phyloP scores from a whole-genome alignment of 2,888 invertebrate species.

The Drosophila peninsularis region DNA sequence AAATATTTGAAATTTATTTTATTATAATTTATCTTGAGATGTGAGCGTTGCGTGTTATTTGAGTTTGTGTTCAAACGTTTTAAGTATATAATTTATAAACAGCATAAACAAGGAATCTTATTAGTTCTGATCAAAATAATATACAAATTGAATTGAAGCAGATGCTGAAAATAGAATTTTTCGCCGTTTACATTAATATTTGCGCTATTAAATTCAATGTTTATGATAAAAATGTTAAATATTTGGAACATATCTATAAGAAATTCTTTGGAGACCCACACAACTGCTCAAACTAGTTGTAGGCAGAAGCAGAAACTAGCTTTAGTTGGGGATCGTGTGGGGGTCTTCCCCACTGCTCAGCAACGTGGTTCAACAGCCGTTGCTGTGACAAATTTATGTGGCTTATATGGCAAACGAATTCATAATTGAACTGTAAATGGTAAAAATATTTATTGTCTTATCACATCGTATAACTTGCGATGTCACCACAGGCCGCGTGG shows the following conservation, averaged over 20 bases:
- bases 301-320: neutral
- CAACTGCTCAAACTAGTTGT: neutral
- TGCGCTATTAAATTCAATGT: neutral
- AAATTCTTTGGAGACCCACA: neutral
- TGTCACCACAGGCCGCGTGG: conserved; percentile 78
- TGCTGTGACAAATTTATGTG: conserved; percentile 64
- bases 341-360: neutral
- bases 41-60: neutral
- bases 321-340: neutral
- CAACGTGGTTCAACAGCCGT: conserved; percentile 15
- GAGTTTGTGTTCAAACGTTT: neutral
- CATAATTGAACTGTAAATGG: conserved; percentile 81
- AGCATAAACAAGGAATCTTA: neutral
- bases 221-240: neutral
- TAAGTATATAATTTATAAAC: conserved; percentile 1
- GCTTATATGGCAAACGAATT: conserved; percentile 60
- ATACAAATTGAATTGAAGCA: neutral
- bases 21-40: neutral
- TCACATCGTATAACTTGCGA: conserved; percentile 84
- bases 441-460: conserved; percentile 83
- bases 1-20: conserved; percentile 10
- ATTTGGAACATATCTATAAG: neutral
- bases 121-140: conserved; percentile 11
- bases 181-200: neutral
- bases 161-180: neutral